Evolutionary conservation across 2,888 invertebrate genomes (phyloP).

Genomic region (Molorchus minor): DNA sequence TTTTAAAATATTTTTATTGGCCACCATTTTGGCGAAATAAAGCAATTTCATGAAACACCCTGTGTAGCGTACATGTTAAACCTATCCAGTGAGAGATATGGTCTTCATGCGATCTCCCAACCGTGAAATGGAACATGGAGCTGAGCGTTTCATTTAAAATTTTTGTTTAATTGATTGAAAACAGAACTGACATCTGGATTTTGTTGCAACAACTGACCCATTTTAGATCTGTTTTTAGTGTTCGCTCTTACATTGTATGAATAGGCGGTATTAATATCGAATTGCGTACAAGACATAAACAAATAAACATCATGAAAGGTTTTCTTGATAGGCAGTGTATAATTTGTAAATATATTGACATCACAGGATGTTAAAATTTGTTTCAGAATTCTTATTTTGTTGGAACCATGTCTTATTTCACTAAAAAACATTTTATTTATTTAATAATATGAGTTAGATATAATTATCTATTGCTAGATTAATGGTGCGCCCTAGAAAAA

Average conservation of each 20-base stretch:
- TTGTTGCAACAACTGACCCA: constrained; percentile 16
- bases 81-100: background rate
- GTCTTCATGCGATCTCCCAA: background rate
- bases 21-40: background rate
- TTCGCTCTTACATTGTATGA: background rate
- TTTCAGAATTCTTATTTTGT: too few relatives aligned
- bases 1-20: background rate
- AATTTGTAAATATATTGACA: too few relatives aligned
- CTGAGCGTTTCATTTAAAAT: constrained; percentile 8
- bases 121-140: constrained; percentile 10
- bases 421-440: too few relatives aligned
- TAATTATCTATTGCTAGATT: too few relatives aligned
- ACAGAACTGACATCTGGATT: constrained; percentile 19
- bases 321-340: too few relatives aligned
- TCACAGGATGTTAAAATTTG: too few relatives aligned
- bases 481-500: too few relatives aligned
- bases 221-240: constrained; percentile 4
- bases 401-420: too few relatives aligned
- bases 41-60: background rate
- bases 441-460: too few relatives aligned
- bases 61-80: background rate
- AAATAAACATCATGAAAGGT: too few relatives aligned
- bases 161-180: constrained; percentile 22
- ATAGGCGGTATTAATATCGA: background rate
- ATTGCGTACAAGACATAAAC: too few relatives aligned